A percentile compares a stretch with the other conserved stretches of the same genome.
phyloP scores from a whole-genome alignment of 2,888 invertebrate species.

The Nomada hirtipes region DNA sequence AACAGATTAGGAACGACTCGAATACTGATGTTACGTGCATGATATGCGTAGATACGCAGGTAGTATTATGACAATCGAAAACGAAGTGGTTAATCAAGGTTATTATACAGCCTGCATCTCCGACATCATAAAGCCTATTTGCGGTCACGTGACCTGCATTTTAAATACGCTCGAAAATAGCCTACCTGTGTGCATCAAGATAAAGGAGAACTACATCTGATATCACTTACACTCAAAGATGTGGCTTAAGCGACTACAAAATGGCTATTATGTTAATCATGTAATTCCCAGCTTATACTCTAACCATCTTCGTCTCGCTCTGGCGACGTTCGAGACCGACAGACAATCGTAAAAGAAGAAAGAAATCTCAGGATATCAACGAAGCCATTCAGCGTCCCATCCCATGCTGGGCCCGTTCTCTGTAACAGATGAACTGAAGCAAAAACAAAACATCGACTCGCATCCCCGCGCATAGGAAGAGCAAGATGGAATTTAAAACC shows the following conservation, averaged over 20 bases:
- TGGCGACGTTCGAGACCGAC: background rate
- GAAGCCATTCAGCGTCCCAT: background rate
- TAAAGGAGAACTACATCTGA: background rate
- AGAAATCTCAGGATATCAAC: background rate
- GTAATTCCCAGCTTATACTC: background rate
- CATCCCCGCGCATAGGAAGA: background rate
- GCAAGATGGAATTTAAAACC: slow-evolving; percentile 40
- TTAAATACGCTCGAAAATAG: background rate
- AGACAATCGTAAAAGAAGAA: background rate
- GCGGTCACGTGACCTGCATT: background rate
- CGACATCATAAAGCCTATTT: background rate
- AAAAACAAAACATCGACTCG: background rate
- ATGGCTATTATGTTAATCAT: background rate
- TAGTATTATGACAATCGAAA: too few species aligned
- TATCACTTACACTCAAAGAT: background rate
- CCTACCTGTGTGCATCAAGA: background rate
- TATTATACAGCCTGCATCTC: background rate
- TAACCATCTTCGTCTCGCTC: background rate
- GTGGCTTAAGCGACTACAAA: background rate
- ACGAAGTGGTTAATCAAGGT: too few species aligned
- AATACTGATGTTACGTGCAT: background rate
- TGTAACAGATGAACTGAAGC: background rate
- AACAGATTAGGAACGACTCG: background rate
- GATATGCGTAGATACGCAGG: too few species aligned
- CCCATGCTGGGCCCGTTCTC: background rate